Evolutionary conservation across 53 echinoderm and acorn worm species (phyloP).

Genomic region (Holothuria scabra): DNA sequence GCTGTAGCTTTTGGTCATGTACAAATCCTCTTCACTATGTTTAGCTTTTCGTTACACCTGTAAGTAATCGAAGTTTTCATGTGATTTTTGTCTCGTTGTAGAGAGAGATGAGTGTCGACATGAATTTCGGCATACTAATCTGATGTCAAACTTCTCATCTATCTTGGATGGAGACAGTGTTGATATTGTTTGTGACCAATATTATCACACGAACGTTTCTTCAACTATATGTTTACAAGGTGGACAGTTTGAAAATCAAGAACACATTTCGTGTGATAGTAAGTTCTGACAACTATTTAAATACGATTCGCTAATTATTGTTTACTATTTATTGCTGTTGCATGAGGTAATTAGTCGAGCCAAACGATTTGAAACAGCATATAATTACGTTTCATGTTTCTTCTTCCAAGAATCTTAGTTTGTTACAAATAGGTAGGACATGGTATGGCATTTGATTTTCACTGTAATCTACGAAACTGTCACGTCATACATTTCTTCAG

Average conservation of each 20-base stretch:
- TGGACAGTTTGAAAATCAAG: slow-evolving; percentile 1
- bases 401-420: too few species aligned
- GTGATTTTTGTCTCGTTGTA: not conserved
- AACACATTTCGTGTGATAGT: not conserved
- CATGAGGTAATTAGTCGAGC: too few species aligned
- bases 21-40: too few species aligned
- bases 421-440: too few species aligned
- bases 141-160: not conserved
- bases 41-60: too few species aligned
- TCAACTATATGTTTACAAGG: not conserved
- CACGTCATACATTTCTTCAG: too few species aligned
- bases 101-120: slow-evolving; percentile 1
- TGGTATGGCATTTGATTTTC: too few species aligned
- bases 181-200: slow-evolving; percentile 14
- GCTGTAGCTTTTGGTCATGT: too few species aligned
- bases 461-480: too few species aligned
- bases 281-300: not conserved
- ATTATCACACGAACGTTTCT: not conserved
- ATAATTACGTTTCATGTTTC: too few species aligned
- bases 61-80: too few species aligned
- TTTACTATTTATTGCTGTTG: not conserved
- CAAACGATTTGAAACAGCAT: too few species aligned
- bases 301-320: not conserved
- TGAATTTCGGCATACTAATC: not conserved
- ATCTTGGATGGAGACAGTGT: slow-evolving; percentile 7